Evolutionary conservation across 2,888 invertebrate species (phyloP).

Genomic region (Arrhopalites spinosus): DNA sequence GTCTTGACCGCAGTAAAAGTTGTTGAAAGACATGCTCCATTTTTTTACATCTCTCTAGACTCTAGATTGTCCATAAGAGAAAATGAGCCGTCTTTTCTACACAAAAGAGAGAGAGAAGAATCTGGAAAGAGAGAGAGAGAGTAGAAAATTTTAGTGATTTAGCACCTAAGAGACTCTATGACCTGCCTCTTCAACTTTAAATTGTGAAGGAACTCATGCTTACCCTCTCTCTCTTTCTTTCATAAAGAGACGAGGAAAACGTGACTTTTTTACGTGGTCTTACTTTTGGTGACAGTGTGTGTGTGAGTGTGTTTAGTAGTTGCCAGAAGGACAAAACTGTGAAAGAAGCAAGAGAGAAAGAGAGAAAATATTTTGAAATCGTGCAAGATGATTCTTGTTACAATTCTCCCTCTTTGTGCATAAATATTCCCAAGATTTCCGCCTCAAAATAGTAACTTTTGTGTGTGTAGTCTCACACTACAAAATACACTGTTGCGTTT

Average conservation of each 20-base stretch:
- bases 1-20: constrained; percentile 20
- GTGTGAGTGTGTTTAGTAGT: background rate
- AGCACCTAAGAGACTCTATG: constrained; percentile 21
- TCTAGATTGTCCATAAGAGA: too few relatives aligned
- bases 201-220: constrained; percentile 16
- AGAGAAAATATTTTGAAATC: background rate
- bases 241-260: background rate
- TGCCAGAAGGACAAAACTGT: background rate
- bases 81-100: background rate
- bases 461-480: background rate
- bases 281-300: background rate
- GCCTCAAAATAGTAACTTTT: background rate
- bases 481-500: too few relatives aligned
- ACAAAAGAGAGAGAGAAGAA: background rate
- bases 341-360: background rate
- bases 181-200: constrained; percentile 21
- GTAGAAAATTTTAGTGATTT: constrained; percentile 16
- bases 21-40: constrained; percentile 6
- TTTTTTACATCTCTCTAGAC: too few relatives aligned
- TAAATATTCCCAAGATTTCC: background rate
- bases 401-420: background rate
- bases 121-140: background rate
- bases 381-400: background rate
- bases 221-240: background rate
- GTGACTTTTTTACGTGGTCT: constrained; percentile 13